phyloP scores from a whole-genome alignment of 2,888 invertebrate genomes.

The Limenitis camilla region DNA sequence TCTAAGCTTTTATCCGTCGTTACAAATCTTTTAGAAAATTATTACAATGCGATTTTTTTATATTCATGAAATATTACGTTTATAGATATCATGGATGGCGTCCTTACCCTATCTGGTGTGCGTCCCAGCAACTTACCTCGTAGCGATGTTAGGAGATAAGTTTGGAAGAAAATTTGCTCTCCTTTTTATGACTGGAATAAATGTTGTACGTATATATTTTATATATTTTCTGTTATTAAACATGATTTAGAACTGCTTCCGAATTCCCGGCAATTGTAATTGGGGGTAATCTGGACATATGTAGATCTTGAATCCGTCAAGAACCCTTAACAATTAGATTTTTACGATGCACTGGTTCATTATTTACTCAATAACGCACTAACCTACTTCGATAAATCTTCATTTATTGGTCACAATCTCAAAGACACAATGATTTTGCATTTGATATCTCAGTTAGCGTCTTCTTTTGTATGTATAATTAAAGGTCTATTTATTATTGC shows the following conservation, averaged over 20 bases:
- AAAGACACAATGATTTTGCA: too few relatives aligned
- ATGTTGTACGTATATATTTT: constrained; percentile 38
- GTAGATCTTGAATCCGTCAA: too few relatives aligned
- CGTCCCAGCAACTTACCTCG: constrained; percentile 35
- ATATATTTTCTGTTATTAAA: background rate
- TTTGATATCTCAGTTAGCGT: too few relatives aligned
- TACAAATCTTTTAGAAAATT: too few relatives aligned
- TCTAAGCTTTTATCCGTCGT: too few relatives aligned
- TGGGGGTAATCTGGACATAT: too few relatives aligned
- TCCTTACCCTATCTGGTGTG: constrained; percentile 45
- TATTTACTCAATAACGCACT: too few relatives aligned
- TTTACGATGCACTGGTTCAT: too few relatives aligned
- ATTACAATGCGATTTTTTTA: background rate
- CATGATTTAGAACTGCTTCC: background rate
- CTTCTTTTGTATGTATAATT: too few relatives aligned
- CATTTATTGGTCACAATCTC: background rate
- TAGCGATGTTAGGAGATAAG: constrained; percentile 44
- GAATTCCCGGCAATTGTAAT: too few relatives aligned
- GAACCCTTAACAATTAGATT: too few relatives aligned
- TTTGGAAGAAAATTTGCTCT: constrained; percentile 49
- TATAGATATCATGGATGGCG: constrained; percentile 58
- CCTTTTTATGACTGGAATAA: constrained; percentile 40
- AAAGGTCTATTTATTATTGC: background rate
- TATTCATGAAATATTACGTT: background rate
- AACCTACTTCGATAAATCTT: too few relatives aligned